Conservation (phyloP, 2,113 vertebrate species). For the Isichthys henryi region DNA sequence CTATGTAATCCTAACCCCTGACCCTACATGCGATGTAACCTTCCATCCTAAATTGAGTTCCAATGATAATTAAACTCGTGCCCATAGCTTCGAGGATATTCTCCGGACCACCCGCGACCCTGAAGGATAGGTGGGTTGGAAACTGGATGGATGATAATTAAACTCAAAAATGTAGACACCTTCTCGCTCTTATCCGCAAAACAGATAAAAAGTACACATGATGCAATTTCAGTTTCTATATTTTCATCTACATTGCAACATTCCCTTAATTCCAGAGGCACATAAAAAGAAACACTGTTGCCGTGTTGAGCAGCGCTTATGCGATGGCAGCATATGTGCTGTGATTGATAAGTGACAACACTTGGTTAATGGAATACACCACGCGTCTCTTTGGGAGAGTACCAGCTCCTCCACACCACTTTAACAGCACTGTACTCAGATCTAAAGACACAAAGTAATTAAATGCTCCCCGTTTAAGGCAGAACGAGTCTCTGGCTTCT, state of each 20-base stretch:
- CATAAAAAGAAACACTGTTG: not conserved
- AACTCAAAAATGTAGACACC: not conserved
- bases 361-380: conserved; percentile 6
- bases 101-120: too few species aligned
- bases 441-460: not conserved
- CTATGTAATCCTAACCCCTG: not conserved
- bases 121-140: too few species aligned
- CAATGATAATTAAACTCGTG: not conserved
- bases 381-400: not conserved
- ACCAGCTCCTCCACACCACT: not conserved
- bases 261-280: not conserved
- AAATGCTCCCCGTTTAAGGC: not conserved
- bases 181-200: not conserved
- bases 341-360: not conserved
- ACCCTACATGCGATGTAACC: not conserved
- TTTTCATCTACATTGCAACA: not conserved
- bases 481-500: not conserved
- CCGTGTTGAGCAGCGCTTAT: not conserved
- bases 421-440: not conserved
- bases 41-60: not conserved
- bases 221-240: not conserved
- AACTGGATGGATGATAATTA: too few species aligned
- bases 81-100: too few species aligned
- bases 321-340: not conserved
- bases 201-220: not conserved